These are phyloP conservation scores for Calameuta filiformis DNA, from an alignment of 2,888 invertebrate genomes.

Conservation along the genomic window DNA sequence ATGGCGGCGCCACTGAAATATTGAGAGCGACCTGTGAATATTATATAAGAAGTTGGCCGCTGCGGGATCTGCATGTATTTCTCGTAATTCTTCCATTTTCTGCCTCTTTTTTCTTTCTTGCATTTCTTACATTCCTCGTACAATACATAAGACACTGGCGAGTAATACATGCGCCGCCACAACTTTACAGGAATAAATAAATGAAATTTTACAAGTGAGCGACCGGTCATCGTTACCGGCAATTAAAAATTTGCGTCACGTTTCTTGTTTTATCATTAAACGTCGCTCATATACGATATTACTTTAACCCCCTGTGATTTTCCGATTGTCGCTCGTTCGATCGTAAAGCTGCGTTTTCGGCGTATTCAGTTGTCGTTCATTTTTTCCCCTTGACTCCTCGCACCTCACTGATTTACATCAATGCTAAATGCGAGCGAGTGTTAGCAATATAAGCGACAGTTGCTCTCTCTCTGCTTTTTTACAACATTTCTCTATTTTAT, in stretches of 20 bases:
- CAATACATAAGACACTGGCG: not conserved
- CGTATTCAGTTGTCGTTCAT: not conserved
- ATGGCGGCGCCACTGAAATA: conserved; percentile 54
- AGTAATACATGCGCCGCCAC: not conserved
- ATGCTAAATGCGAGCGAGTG: conserved; percentile 29
- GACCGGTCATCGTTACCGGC: not conserved
- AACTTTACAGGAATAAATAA: not conserved
- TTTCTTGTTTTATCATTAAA: not conserved
- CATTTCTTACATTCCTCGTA: not conserved
- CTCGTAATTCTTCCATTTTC: not conserved
- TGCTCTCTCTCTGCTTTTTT: conserved; percentile 13
- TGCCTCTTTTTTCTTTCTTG: not conserved
- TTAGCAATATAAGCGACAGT: conserved; percentile 20
- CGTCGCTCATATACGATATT: not conserved
- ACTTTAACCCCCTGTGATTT: not conserved
- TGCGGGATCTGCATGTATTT: not conserved
- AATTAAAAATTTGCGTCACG: not conserved
- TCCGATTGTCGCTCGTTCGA: not conserved
- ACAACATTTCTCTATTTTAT: conserved; percentile 9
- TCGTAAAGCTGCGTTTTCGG: not conserved
- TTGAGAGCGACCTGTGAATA: conserved; percentile 54
- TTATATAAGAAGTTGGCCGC: conserved; percentile 30
- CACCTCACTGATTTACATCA: conserved; percentile 29
- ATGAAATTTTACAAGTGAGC: not conserved
- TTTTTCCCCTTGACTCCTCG: not conserved